Conservation (phyloP, 2,797 vertebrate genomes). For the Eulemur mongoz region DNA sequence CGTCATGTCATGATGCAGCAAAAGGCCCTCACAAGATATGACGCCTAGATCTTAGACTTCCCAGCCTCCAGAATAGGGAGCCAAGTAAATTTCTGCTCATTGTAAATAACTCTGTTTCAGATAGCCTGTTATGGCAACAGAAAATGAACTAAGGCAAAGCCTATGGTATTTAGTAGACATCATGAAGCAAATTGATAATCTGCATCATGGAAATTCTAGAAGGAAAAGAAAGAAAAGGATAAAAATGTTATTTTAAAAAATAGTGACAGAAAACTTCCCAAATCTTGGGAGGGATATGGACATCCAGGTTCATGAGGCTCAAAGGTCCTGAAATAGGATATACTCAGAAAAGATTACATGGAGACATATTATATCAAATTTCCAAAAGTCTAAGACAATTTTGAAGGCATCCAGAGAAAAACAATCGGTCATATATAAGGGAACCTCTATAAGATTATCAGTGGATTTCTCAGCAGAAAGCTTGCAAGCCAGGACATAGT, state of each 20-base stretch:
- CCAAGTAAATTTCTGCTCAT: background rate
- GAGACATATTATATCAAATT: background rate
- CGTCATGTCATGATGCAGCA: background rate
- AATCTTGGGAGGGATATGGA: background rate
- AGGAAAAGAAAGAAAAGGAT: background rate
- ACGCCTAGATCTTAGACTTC: background rate
- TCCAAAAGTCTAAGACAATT: background rate
- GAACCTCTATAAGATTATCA: background rate
- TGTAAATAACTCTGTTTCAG: background rate
- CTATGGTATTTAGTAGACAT: background rate
- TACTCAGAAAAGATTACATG: background rate
- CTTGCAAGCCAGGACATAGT: background rate
- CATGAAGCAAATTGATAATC: background rate
- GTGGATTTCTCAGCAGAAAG: background rate
- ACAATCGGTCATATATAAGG: background rate
- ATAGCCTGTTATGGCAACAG: background rate
- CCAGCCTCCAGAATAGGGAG: background rate
- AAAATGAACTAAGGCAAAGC: background rate
- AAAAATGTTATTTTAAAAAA: background rate
- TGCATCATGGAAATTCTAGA: background rate
- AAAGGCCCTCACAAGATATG: background rate
- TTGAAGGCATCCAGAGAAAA: background rate
- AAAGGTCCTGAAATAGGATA: background rate
- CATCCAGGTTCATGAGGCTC: background rate
- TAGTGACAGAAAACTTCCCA: background rate